These are phyloP conservation scores for Neoitamus cyanurus DNA, from an alignment of 2,888 invertebrate species.

Conservation along the genomic window DNA sequence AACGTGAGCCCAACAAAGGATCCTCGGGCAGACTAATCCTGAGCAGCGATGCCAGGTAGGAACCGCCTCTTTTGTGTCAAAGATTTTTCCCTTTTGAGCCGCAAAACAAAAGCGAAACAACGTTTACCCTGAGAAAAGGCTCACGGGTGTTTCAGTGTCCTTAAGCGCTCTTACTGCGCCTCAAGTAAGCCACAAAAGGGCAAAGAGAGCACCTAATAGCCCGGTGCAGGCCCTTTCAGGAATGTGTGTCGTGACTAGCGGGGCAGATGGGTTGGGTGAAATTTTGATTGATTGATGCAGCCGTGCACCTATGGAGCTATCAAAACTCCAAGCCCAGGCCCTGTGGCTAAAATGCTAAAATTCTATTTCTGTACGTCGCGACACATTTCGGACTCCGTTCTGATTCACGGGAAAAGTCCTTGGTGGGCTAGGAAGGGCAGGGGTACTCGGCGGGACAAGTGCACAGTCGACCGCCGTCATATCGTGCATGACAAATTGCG, in stretches of 20 bases:
- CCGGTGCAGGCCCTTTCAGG: not conserved
- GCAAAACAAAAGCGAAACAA: conserved; percentile 4
- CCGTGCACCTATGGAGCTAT: not conserved
- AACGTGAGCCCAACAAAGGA: conserved; percentile 31
- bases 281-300: conserved; percentile 19
- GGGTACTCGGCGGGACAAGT: not conserved
- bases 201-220: not conserved
- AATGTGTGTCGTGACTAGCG: not conserved
- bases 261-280: conserved; percentile 21
- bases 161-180: not conserved
- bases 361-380: conserved; percentile 8
- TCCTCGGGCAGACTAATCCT: conserved; percentile 18
- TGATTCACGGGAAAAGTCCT: not conserved
- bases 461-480: not conserved
- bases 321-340: not conserved
- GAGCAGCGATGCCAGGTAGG: not conserved
- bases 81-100: not conserved
- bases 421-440: not conserved
- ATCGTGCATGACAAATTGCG: conserved; percentile 44
- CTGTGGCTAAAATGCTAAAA: not conserved
- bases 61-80: conserved; percentile 18
- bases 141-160: not conserved
- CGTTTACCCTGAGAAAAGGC: not conserved
- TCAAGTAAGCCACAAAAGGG: not conserved
- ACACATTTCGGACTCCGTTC: not conserved